Conservation (phyloP, 2,888 invertebrate species). For the Trissolcus japonicus region DNA sequence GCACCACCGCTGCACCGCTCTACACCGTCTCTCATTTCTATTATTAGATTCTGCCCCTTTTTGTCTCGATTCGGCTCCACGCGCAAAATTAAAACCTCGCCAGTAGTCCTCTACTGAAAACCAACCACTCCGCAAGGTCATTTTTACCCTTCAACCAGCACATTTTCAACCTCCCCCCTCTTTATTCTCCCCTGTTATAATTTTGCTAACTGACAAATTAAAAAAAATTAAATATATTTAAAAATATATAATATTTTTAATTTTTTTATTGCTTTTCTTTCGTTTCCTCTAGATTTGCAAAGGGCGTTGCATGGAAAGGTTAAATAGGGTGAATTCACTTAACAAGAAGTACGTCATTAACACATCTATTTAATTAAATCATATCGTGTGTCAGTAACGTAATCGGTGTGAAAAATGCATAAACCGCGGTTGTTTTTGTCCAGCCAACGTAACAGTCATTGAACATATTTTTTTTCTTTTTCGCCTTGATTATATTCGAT, state of each 20-base stretch:
- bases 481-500: neutral
- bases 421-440: constrained; percentile 24
- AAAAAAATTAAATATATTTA: no score
- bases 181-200: neutral
- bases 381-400: constrained; percentile 38
- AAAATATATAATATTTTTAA: no score
- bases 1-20: constrained; percentile 26
- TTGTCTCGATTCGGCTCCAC: constrained; percentile 33
- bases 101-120: constrained; percentile 22
- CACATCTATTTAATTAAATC: constrained; percentile 37
- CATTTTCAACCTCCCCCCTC: neutral
- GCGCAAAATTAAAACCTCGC: constrained; percentile 29
- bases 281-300: no score
- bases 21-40: constrained; percentile 43
- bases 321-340: constrained; percentile 18
- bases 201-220: neutral
- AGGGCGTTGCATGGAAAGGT: no score
- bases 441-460: constrained; percentile 13
- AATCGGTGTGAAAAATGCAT: constrained; percentile 38
- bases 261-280: no score
- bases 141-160: no score
- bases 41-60: constrained; percentile 50
- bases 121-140: constrained; percentile 11
- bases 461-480: constrained; percentile 14
- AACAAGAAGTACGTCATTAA: constrained; percentile 26